Evolutionary conservation across 2,797 vertebrate genomes (phyloP).

Genomic region (Urocyon cinereoargenteus): DNA sequence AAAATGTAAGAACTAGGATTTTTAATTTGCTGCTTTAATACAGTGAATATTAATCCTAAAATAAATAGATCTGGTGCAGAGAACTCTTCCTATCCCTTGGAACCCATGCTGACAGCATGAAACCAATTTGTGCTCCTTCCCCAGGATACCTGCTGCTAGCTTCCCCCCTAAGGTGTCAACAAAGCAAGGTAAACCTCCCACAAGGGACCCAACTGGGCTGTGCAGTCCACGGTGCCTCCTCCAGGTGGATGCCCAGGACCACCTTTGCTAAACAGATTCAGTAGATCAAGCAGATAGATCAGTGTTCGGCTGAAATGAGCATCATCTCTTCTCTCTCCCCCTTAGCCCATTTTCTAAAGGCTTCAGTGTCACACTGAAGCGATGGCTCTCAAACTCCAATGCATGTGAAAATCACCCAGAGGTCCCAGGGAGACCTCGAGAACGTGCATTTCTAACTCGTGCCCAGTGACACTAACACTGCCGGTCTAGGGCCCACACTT

Average conservation of each 20-base stretch:
- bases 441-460: not conserved
- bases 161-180: not conserved
- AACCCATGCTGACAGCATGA: not conserved
- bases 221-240: not conserved
- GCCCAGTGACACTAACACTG: not conserved
- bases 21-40: not conserved
- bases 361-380: not conserved
- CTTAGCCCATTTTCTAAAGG: not conserved
- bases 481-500: not conserved
- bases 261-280: not conserved
- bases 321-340: not conserved
- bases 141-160: not conserved
- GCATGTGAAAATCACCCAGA: not conserved
- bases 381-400: not conserved
- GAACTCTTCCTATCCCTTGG: not conserved
- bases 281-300: fast-evolving
- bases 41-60: not conserved
- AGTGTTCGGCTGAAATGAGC: too few relatives aligned
- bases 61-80: too few relatives aligned
- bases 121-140: not conserved
- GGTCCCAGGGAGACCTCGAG: not conserved
- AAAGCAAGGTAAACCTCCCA: not conserved
- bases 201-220: not conserved
- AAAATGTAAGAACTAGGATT: conserved; percentile 4
- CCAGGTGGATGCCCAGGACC: fast-evolving